These are phyloP conservation scores for Bombus pascuorum DNA, from an alignment of 1,140 invertebrate genomes.

Conservation along the genomic window DNA sequence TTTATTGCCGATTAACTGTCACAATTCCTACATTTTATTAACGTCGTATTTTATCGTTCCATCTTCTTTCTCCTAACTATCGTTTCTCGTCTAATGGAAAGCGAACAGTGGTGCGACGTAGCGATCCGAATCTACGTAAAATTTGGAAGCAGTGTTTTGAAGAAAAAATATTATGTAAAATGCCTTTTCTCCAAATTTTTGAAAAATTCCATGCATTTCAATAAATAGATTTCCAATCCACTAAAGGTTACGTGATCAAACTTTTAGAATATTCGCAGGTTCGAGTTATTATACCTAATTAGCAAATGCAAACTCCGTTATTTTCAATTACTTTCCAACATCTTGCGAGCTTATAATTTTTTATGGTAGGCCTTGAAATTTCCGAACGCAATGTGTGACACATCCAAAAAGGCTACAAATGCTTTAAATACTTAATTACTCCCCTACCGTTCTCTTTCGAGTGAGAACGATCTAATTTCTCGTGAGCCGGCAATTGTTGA, in stretches of 20 bases:
- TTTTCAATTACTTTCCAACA: not conserved
- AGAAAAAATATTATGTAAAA: not conserved
- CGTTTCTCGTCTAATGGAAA: not conserved
- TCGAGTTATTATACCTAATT: not conserved
- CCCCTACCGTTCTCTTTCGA: not conserved
- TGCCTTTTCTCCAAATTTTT: not conserved
- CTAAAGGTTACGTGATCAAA: no score
- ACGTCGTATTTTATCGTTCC: constrained; percentile 5
- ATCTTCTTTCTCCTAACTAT: not conserved
- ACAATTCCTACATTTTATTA: not conserved
- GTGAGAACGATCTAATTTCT: not conserved
- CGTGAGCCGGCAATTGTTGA: not conserved
- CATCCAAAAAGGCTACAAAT: not conserved
- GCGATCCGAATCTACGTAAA: not conserved
- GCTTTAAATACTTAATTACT: not conserved
- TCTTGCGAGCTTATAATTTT: not conserved
- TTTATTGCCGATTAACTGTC: not conserved
- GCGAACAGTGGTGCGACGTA: no score
- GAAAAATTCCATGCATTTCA: not conserved
- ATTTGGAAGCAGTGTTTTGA: not conserved
- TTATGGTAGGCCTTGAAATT: not conserved
- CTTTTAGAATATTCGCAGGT: not conserved
- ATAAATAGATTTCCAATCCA: not conserved
- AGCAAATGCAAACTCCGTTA: not conserved
- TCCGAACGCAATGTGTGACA: no score